phyloP scores from a whole-genome alignment of 2,888 invertebrate species.

The Pegoplata infirma region DNA sequence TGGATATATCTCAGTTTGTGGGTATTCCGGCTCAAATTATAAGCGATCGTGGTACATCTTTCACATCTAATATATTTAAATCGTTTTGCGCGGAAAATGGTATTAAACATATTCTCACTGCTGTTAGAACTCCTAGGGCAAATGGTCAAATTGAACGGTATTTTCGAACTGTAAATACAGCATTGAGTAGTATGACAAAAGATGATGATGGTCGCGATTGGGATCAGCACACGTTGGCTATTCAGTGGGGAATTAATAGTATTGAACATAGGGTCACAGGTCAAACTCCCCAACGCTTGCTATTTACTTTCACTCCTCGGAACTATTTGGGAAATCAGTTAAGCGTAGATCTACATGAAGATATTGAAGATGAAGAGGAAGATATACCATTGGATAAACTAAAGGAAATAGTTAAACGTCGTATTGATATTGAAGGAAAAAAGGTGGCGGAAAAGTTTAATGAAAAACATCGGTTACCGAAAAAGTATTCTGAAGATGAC shows the following conservation, averaged over 20 bases:
- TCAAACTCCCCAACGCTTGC: conserved; percentile 42
- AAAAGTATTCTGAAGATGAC: conserved; percentile 21
- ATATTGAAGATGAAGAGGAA: conserved; percentile 25
- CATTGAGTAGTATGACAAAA: conserved; percentile 23
- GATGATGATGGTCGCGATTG: conserved; percentile 48
- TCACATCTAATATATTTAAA: conserved; percentile 19
- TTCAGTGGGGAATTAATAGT: conserved; percentile 53
- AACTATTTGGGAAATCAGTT: conserved; percentile 48
- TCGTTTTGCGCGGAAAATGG: conserved; percentile 11
- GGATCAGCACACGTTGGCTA: conserved; percentile 47
- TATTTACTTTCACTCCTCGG: conserved; percentile 41
- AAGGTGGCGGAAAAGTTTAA: conserved; percentile 33
- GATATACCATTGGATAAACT: conserved; percentile 21
- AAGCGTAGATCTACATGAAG: conserved; percentile 23
- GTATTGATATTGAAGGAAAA: conserved; percentile 23
- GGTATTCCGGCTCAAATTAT: conserved; percentile 3
- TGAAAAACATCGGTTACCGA: conserved; percentile 1
- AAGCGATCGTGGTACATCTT: conserved; percentile 28
- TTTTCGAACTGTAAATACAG: conserved; percentile 42
- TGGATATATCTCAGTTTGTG: conserved; percentile 8
- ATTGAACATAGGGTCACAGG: conserved; percentile 41
- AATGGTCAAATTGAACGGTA: conserved; percentile 24
- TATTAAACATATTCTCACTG: conserved; percentile 23
- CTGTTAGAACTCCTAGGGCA: conserved; percentile 39
- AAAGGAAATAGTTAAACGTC: conserved; percentile 12